Percentiles rank a stretch among this genome's conserved stretches.
Evolutionary conservation across 2,113 vertebrate genomes (phyloP).

Genomic region (Thunnus maccoyii): DNA sequence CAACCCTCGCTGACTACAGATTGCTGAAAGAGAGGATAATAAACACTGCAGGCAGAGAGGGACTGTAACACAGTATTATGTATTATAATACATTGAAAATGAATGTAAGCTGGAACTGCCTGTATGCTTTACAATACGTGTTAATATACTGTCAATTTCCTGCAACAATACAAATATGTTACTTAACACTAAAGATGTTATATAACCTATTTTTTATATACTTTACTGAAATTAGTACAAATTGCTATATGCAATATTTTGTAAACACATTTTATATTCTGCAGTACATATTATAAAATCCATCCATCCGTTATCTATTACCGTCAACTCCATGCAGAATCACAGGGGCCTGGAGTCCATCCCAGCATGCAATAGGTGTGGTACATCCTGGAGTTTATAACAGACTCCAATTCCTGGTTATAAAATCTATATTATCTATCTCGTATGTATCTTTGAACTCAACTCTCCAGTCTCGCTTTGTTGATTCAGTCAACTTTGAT

Average conservation of each 20-base stretch:
- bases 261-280: background rate
- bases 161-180: background rate
- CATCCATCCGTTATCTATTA: constrained; percentile 3
- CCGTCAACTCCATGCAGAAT: background rate
- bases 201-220: background rate
- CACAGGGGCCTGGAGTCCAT: background rate
- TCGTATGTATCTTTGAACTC: too few relatives aligned
- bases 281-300: background rate
- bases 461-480: too few relatives aligned
- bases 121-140: background rate
- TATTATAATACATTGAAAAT: too few relatives aligned
- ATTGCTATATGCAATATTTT: background rate
- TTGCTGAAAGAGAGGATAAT: too few relatives aligned
- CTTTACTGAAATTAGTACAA: background rate
- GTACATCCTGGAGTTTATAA: background rate
- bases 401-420: too few relatives aligned
- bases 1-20: too few relatives aligned
- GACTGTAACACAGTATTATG: background rate
- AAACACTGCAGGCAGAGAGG: too few relatives aligned
- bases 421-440: too few relatives aligned
- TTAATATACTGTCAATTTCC: background rate
- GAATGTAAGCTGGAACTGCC: too few relatives aligned
- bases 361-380: constrained; percentile 6
- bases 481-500: too few relatives aligned
- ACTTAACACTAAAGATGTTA: background rate